These are phyloP conservation scores for Tachina lurida DNA, from an alignment of 2,888 invertebrate genomes.

Conservation along the genomic window DNA sequence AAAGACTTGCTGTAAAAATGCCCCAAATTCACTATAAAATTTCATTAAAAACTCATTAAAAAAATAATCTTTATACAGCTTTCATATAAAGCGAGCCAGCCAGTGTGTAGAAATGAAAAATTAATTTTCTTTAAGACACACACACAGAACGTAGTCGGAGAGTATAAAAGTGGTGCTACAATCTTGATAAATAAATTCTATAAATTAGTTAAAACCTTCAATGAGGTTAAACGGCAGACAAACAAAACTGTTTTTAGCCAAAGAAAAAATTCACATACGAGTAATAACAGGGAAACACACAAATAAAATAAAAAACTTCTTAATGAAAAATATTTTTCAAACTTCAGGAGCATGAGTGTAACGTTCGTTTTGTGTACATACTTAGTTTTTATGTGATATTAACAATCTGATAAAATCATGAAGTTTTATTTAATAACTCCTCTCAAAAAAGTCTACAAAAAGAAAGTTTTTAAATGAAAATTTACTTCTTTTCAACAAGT, in stretches of 20 bases:
- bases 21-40: slow-evolving; percentile 34
- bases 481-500: slow-evolving; percentile 32
- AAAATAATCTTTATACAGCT: slow-evolving; percentile 51
- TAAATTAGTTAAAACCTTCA: slow-evolving; percentile 67
- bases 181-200: slow-evolving; percentile 66
- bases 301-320: slow-evolving; percentile 5
- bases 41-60: slow-evolving; percentile 41
- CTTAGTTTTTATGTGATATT: slow-evolving; percentile 45
- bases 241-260: slow-evolving; percentile 1
- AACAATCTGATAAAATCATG: slow-evolving; percentile 51
- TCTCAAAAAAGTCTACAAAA: slow-evolving; percentile 15
- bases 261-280: slow-evolving; percentile 9
- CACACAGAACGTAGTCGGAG: background rate
- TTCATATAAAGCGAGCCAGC: slow-evolving; percentile 31
- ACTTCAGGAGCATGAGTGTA: background rate
- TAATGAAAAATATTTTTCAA: background rate
- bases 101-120: slow-evolving; percentile 31
- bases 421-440: slow-evolving; percentile 51
- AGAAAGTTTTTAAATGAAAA: slow-evolving; percentile 42
- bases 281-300: slow-evolving; percentile 16
- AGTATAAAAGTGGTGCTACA: slow-evolving; percentile 13
- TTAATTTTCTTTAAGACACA: slow-evolving; percentile 48
- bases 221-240: slow-evolving; percentile 39
- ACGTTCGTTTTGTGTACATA: background rate
- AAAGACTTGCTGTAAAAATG: slow-evolving; percentile 13